A percentile compares a stretch with the other conserved stretches of the same genome.
Evolutionary conservation across 2,797 vertebrate genomes (phyloP).

Genomic region (Cryptoblepharus egeriae): DNA sequence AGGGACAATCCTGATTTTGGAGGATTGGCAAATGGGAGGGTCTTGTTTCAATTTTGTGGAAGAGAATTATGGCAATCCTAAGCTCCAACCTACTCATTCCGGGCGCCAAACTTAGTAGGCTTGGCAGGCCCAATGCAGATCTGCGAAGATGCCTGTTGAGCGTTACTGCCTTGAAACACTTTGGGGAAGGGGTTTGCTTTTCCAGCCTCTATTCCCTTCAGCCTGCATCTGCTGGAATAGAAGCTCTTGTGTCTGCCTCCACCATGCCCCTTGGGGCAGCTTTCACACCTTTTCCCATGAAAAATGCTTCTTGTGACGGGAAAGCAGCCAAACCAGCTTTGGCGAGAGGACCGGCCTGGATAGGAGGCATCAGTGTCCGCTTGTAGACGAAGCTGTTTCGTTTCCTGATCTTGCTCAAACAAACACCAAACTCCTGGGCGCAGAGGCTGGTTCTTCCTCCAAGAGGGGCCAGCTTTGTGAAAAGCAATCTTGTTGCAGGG

Average conservation of each 20-base stretch:
- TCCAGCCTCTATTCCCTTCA: background rate
- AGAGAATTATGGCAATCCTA: too few species aligned
- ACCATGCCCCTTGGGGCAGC: background rate
- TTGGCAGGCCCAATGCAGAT: too few species aligned
- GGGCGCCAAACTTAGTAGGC: too few species aligned
- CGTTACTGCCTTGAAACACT: too few species aligned
- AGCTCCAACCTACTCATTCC: too few species aligned
- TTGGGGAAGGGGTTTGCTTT: too few species aligned
- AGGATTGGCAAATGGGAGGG: too few species aligned
- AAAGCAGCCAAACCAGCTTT: rapidly evolving
- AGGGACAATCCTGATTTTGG: too few species aligned
- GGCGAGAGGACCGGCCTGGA: background rate
- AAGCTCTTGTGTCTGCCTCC: background rate
- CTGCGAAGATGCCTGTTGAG: too few species aligned
- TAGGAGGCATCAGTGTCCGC: background rate
- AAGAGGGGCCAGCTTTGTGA: background rate
- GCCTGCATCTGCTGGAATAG: constrained; percentile 23
- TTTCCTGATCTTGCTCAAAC: background rate
- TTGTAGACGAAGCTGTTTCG: rapidly evolving
- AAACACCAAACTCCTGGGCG: too few species aligned
- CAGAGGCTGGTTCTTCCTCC: background rate
- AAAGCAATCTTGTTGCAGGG: background rate
- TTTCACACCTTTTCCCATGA: rapidly evolving
- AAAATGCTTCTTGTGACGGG: rapidly evolving
- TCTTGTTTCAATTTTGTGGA: too few species aligned